Evolutionary conservation across 2,113 vertebrate genomes (phyloP).

Genomic region (Theristicus caerulescens): DNA sequence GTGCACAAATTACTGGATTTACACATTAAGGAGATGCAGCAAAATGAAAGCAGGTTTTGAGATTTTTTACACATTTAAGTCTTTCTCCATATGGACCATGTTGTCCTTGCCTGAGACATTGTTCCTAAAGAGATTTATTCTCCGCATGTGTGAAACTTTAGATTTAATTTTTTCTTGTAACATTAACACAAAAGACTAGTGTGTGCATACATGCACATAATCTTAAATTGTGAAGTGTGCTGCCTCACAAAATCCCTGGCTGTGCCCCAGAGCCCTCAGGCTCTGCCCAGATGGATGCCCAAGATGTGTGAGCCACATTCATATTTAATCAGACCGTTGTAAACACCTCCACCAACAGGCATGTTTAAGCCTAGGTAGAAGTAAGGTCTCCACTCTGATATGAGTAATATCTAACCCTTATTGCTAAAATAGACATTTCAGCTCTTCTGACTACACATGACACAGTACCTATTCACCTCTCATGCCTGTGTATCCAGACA

Average conservation of each 20-base stretch:
- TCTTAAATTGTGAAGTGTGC: not conserved
- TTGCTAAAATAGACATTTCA: not conserved
- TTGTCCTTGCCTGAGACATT: not conserved
- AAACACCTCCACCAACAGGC: not conserved
- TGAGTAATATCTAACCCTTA: not conserved
- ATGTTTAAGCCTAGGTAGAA: not conserved
- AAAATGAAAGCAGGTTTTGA: not conserved
- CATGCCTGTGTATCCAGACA: not conserved
- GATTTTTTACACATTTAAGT: not conserved
- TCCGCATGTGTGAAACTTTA: not conserved
- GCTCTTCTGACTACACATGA: not conserved
- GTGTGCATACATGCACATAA: not conserved
- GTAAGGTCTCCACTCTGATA: not conserved
- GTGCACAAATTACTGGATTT: not conserved
- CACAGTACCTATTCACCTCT: not conserved
- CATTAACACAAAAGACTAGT: not conserved
- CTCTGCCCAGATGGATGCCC: not conserved
- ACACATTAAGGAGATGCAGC: not conserved
- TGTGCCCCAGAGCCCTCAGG: not conserved
- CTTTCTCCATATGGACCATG: not conserved
- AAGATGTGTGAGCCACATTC: not conserved
- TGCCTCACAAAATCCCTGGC: not conserved
- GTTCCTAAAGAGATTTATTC: not conserved
- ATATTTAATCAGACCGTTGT: not conserved
- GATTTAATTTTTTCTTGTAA: not conserved